These are phyloP conservation scores for Paramacrobiotus metropolitanus DNA, from an alignment of 1,140 invertebrate species.

Conservation along the genomic window DNA sequence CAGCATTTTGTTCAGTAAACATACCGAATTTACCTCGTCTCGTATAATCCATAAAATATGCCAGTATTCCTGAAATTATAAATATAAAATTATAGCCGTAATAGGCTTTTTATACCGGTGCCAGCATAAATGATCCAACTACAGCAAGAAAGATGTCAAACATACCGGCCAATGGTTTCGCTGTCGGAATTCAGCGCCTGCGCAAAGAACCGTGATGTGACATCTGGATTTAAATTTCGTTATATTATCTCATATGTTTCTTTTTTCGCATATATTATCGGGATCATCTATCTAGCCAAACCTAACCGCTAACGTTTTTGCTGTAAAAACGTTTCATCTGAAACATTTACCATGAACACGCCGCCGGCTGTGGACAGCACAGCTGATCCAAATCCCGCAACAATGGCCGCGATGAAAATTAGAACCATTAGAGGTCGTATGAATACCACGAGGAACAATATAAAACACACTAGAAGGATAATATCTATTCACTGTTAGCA, in stretches of 20 bases:
- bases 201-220: background rate
- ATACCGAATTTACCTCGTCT: background rate
- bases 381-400: conserved; percentile 1
- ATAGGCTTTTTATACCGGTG: too few species aligned
- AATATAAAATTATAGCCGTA: background rate
- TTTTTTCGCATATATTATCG: too few species aligned
- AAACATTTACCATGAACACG: background rate
- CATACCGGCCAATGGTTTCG: background rate
- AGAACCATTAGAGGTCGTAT: background rate
- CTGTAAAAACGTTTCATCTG: background rate
- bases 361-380: background rate
- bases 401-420: background rate
- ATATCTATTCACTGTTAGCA: too few species aligned
- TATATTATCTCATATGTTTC: too few species aligned
- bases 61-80: background rate
- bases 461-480: background rate
- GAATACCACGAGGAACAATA: background rate
- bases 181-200: conserved; percentile 2
- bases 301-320: background rate
- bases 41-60: background rate
- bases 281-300: background rate
- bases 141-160: too few species aligned
- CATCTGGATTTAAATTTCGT: too few species aligned
- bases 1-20: background rate
- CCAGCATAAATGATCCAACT: too few species aligned